phyloP scores from a whole-genome alignment of 2,113 vertebrate genomes.

The Ploceus nigricollis region DNA sequence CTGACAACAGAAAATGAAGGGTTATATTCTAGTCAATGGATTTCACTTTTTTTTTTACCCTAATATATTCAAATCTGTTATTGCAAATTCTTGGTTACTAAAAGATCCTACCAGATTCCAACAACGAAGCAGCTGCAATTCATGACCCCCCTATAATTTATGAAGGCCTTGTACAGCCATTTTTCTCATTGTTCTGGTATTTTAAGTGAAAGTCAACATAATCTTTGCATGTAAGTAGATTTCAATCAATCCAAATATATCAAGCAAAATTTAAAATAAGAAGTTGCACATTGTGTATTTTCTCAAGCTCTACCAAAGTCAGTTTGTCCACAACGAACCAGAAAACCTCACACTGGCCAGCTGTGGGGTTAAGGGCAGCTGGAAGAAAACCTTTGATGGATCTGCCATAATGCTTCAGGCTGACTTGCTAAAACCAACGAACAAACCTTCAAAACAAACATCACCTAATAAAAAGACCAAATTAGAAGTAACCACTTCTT shows the following conservation, averaged over 20 bases:
- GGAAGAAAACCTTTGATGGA: background rate
- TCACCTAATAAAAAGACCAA: constrained; percentile 2
- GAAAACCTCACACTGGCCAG: background rate
- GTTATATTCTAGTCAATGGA: background rate
- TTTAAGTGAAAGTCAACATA: background rate
- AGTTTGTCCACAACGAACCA: background rate
- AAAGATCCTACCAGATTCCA: background rate
- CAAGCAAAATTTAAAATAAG: background rate
- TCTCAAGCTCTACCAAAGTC: background rate
- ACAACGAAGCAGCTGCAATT: background rate
- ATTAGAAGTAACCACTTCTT: constrained; percentile 8
- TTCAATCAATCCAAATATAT: background rate
- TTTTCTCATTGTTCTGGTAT: background rate
- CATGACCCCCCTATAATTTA: background rate
- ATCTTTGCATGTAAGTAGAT: background rate
- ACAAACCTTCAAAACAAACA: constrained; percentile 12
- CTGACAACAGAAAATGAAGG: background rate
- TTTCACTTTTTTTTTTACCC: background rate
- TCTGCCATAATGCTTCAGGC: background rate
- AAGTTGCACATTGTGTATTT: background rate
- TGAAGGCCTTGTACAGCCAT: background rate
- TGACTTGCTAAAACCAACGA: background rate
- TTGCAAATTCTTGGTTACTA: background rate
- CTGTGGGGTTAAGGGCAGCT: background rate
- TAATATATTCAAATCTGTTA: background rate